Conservation (phyloP, 2,797 vertebrate species). For the Sebastes trivittatus region DNA sequence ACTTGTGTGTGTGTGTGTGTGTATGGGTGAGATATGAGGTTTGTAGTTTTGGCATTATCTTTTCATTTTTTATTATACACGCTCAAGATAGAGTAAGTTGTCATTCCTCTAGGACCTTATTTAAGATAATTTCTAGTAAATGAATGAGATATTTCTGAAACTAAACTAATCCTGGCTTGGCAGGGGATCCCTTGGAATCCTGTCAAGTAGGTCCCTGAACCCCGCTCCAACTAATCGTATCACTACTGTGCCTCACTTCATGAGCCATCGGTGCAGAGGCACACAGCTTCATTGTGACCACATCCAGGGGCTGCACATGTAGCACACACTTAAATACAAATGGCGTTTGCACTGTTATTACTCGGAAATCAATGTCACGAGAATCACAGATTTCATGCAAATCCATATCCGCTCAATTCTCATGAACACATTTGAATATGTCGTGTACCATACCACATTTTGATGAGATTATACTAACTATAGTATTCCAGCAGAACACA, state of each 20-base stretch:
- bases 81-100: neutral
- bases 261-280: neutral
- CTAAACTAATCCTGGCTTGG: constrained; percentile 35
- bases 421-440: constrained; percentile 10
- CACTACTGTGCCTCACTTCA: constrained; percentile 3
- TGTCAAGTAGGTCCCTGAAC: constrained; percentile 39
- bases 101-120: neutral
- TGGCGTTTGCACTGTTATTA: neutral
- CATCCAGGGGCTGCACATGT: neutral
- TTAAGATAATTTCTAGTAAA: constrained; percentile 17
- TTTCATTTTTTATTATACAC: neutral
- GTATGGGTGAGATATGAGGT: neutral
- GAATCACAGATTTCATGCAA: neutral
- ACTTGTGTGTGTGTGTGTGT: neutral
- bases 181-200: constrained; percentile 18
- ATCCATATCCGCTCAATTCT: neutral
- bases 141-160: constrained; percentile 19
- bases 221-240: constrained; percentile 24
- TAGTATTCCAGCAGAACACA: constrained; percentile 24
- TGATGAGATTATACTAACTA: constrained; percentile 49
- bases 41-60: neutral
- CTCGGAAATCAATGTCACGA: neutral
- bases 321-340: neutral
- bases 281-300: neutral
- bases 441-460: constrained; percentile 18